Evolutionary conservation across 2,888 invertebrate genomes (phyloP), one percentile per base, ranked within the genome.

Genomic region (Halictus quadricinctus): DNA sequence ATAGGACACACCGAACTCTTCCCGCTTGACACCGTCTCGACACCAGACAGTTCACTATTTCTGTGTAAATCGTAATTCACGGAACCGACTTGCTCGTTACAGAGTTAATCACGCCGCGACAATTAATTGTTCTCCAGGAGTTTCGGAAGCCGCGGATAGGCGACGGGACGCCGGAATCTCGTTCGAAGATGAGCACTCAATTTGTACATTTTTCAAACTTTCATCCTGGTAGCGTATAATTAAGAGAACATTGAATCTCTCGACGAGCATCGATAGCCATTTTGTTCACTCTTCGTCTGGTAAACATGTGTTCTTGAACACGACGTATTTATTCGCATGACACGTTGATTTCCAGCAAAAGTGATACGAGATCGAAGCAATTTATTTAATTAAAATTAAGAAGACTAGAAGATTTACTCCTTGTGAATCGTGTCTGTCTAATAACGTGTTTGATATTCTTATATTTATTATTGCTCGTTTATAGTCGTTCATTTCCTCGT

Each of bases 1-100:
- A 88, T 89, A 85, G 83, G 46, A 87, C 79, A 81, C 79, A 81
- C 79, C 77, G 73, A 66, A 79, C 8, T 36, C 79, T 84, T 80
- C 75, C 69, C 54, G 8, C 21, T 54, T 10, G 54, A 21, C 54
- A 54, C 54, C 21, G 21, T 54, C 2, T 21, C 64, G 50, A 46
- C 64, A 36, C 54, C 41, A 66, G 72, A 50, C 60, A 43, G 43
- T 66, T 64, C 41, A 60, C 43, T 78, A 60, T 79, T 58, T 54
- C 41, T 72, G 36, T 79, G 64, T 78, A 75, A 66, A 69, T 41
- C 46, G 54, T 46, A 25, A 75, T 25, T 66, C 54, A 25, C 60
- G 77, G 66, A 54, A 54, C 10, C 60, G 54, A 41, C 46, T 66
- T 72, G 36, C 74, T 43, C 64, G 48, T 58, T 46, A n/a, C 72